Evolutionary conservation across 2,113 vertebrate species (phyloP).

Genomic region (Gasterosteus nipponicus): DNA sequence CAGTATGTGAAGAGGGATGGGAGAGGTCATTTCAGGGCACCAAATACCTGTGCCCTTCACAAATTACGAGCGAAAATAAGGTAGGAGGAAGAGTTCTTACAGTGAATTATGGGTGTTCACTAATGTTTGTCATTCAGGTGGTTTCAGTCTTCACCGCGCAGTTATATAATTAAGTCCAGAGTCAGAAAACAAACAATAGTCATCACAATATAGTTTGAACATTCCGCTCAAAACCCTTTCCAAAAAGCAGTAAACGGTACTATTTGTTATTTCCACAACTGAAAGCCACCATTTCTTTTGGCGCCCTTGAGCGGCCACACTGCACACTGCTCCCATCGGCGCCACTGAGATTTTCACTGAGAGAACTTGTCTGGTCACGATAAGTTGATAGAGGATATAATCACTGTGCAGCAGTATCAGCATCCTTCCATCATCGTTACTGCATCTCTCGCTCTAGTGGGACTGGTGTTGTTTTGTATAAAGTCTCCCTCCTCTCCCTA

Average conservation of each 20-base stretch:
- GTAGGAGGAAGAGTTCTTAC: background rate
- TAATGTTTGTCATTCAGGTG: background rate
- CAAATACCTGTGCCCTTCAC: background rate
- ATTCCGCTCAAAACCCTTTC: background rate
- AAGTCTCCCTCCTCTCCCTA: background rate
- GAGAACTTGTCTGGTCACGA: background rate
- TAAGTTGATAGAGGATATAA: background rate
- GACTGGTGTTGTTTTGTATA: background rate
- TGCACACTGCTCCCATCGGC: background rate
- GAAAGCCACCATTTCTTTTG: background rate
- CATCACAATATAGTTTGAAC: background rate
- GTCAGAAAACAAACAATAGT: background rate
- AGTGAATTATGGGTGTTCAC: background rate
- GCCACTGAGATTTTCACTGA: background rate
- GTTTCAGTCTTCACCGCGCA: background rate
- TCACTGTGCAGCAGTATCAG: background rate
- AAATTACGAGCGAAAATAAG: background rate
- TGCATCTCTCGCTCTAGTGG: background rate
- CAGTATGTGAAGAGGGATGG: background rate
- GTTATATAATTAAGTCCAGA: background rate
- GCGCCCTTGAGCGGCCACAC: constrained; percentile 12
- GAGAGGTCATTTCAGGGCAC: background rate
- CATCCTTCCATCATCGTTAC: background rate
- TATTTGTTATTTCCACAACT: background rate
- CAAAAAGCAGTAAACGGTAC: background rate